Evolutionary conservation across 2,797 vertebrate species (phyloP).

Genomic region (Harpagifer antarcticus): DNA sequence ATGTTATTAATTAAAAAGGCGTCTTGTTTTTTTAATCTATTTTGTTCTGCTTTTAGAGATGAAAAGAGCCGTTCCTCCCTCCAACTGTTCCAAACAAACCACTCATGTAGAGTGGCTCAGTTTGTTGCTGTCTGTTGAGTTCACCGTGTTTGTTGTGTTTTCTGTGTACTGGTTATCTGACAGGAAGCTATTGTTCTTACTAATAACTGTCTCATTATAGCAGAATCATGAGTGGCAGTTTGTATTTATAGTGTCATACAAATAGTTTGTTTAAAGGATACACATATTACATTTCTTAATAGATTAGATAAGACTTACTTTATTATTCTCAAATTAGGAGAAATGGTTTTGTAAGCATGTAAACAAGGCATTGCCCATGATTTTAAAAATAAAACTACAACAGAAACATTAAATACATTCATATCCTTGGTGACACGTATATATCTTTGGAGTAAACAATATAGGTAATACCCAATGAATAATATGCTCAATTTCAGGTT

Average conservation of each 20-base stretch:
- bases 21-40: background rate
- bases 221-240: slow-evolving; percentile 7
- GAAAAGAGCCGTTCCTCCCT: background rate
- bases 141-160: slow-evolving; percentile 5
- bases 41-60: background rate
- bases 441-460: no score
- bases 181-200: slow-evolving; percentile 33
- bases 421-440: no score
- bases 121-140: slow-evolving; percentile 21
- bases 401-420: no score
- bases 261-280: background rate
- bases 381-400: no score
- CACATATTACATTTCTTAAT: slow-evolving; percentile 1
- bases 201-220: slow-evolving; percentile 13
- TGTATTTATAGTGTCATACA: slow-evolving; percentile 22
- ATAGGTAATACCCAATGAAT: no score
- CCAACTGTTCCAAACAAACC: slow-evolving; percentile 10
- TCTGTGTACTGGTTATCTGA: slow-evolving; percentile 14
- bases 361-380: no score
- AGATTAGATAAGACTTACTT: no score
- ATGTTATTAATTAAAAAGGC: background rate
- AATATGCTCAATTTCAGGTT: no score
- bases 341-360: no score
- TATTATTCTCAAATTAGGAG: no score
- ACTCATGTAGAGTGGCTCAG: background rate